These are phyloP conservation scores for Synodontis membranacea DNA, from an alignment of 2,113 vertebrate genomes.

Conservation along the genomic window DNA sequence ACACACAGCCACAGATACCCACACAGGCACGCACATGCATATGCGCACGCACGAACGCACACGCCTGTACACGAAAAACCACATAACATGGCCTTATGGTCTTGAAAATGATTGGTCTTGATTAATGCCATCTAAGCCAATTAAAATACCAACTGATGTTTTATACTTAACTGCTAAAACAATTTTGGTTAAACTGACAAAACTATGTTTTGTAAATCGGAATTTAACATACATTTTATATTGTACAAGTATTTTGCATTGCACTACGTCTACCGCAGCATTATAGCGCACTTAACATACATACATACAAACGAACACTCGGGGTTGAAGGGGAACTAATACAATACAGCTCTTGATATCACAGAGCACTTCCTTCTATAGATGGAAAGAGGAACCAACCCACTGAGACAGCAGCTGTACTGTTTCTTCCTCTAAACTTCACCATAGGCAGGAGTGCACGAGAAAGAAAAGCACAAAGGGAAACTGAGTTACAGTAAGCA, in stretches of 20 bases:
- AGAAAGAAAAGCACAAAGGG: not conserved
- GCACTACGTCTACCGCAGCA: not conserved
- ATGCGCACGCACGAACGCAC: not conserved
- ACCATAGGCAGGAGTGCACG: not conserved
- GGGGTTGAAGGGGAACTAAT: not conserved
- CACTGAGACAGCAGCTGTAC: not conserved
- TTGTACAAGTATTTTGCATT: not conserved
- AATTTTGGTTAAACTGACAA: not conserved
- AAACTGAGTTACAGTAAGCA: not conserved
- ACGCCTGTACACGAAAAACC: not conserved
- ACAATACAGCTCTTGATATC: not conserved
- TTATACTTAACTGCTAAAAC: conserved; percentile 17
- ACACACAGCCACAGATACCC: too few species aligned
- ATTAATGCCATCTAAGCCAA: not conserved
- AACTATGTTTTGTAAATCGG: not conserved
- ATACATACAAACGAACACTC: not conserved
- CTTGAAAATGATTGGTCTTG: not conserved
- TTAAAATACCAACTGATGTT: not conserved
- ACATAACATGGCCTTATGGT: not conserved
- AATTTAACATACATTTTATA: too few species aligned
- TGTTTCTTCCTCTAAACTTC: not conserved
- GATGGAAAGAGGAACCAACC: not conserved
- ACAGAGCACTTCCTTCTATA: conserved; percentile 24
- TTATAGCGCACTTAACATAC: not conserved
- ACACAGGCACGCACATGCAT: too few species aligned